A percentile compares a stretch with the other conserved stretches of the same genome.
Evolutionary conservation across 1,140 invertebrate genomes (phyloP).

Genomic region (Brevipalpus yothersi): DNA sequence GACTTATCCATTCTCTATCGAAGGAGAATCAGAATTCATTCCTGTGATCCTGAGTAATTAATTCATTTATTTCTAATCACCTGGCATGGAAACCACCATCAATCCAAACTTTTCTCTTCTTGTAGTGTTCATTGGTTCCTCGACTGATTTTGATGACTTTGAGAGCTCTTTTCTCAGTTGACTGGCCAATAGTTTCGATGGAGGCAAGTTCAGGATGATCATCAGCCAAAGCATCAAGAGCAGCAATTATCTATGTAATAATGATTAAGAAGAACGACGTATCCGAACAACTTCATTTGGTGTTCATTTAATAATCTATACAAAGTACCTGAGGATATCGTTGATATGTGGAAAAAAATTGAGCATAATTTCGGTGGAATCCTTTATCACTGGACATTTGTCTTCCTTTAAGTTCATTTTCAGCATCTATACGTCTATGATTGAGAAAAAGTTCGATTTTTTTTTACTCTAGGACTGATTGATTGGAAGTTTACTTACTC

Average conservation of each 20-base stretch:
- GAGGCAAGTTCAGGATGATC: not conserved
- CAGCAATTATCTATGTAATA: not conserved
- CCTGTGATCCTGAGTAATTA: too few relatives aligned
- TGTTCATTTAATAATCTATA: conserved; percentile 6
- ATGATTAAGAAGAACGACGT: not conserved
- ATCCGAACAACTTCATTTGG: not conserved
- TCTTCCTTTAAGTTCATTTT: not conserved
- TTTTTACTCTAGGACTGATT: not conserved
- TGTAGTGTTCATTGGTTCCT: conserved; percentile 7
- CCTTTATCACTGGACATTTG: conserved; percentile 1
- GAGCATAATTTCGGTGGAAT: conserved; percentile 18
- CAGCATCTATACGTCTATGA: not conserved
- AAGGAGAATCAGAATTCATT: too few relatives aligned
- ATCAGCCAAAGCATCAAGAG: not conserved
- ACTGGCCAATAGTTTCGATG: conserved; percentile 20
- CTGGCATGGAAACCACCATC: conserved; percentile 43
- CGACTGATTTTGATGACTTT: conserved; percentile 1
- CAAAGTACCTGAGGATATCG: conserved; percentile 10
- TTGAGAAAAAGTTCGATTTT: not conserved
- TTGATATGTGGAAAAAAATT: conserved; percentile 17
- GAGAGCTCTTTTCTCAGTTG: conserved; percentile 18
- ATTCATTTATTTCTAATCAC: too few relatives aligned
- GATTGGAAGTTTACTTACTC: conserved; percentile 23
- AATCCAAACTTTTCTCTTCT: conserved; percentile 30
- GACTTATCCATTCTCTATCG: conserved; percentile 17